Evolutionary conservation across 2,113 vertebrate genomes (phyloP).

Genomic region (Apistogramma diplotaenia): DNA sequence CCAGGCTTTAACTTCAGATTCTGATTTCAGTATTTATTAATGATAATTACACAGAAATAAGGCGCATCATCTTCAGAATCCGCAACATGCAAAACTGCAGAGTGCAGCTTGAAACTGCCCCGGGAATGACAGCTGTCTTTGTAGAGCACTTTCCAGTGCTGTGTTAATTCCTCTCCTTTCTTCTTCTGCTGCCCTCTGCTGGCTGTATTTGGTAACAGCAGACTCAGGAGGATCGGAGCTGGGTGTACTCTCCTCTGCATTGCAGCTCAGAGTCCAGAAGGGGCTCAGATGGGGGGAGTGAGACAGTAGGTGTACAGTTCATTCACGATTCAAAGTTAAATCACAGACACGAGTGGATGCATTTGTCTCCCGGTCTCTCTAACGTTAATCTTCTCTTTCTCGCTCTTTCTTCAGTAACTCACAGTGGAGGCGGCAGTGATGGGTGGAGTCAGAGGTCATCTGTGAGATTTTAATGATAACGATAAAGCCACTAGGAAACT

Average conservation of each 20-base stretch:
- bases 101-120: background rate
- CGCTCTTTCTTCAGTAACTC: conserved; percentile 52
- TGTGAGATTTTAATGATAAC: conserved; percentile 6
- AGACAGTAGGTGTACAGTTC: conserved; percentile 84
- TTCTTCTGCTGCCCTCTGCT: conserved; percentile 72
- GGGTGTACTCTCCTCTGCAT: conserved; percentile 95
- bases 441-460: conserved; percentile 17
- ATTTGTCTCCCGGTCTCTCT: background rate
- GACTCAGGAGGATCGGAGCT: conserved; percentile 91
- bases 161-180: conserved; percentile 43
- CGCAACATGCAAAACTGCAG: background rate
- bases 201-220: conserved; percentile 71
- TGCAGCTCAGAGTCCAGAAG: conserved; percentile 82
- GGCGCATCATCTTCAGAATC: background rate
- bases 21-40: background rate
- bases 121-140: background rate
- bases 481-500: background rate
- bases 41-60: background rate
- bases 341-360: background rate
- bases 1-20: background rate
- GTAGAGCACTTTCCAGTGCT: conserved; percentile 20
- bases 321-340: background rate
- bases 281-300: conserved; percentile 87
- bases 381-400: background rate
- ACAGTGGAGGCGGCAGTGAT: background rate